Evolutionary conservation across 2,888 invertebrate species (phyloP).

Genomic region (Trachelus troglodyta): DNA sequence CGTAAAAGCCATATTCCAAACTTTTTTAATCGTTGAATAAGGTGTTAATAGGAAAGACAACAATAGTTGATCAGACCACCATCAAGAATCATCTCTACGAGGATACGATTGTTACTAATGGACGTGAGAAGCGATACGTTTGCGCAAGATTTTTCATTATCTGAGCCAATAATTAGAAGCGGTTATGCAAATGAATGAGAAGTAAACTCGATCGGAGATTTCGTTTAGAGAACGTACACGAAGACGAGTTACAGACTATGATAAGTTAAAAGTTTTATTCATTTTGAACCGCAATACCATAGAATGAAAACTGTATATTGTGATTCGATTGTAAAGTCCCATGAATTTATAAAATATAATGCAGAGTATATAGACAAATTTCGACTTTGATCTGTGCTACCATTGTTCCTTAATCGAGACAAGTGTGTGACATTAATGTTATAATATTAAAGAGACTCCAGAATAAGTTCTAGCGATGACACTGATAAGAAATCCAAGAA

Average conservation of each 20-base stretch:
- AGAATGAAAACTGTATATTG: slow-evolving; percentile 21
- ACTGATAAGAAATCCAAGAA: not conserved
- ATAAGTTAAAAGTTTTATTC: not conserved
- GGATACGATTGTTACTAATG: not conserved
- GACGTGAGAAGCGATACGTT: not conserved
- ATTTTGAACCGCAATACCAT: not conserved
- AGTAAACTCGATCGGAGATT: not conserved
- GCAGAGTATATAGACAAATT: not conserved
- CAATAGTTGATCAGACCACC: not conserved
- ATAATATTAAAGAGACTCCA: not conserved
- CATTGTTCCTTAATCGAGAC: not conserved
- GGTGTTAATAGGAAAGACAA: not conserved
- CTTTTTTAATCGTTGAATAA: not conserved
- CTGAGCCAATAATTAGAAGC: not conserved
- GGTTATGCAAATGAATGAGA: not conserved
- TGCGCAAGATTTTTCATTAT: not conserved
- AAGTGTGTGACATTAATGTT: not conserved
- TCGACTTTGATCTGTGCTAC: not conserved
- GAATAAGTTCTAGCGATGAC: not conserved
- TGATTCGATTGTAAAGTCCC: slow-evolving; percentile 9
- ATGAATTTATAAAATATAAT: slow-evolving; percentile 1
- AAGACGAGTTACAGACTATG: not conserved
- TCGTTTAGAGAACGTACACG: not conserved
- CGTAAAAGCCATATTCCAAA: not conserved
- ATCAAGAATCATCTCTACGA: not conserved